Evolutionary conservation across 1,140 invertebrate species (phyloP).

Genomic region (Leptinotarsa texana): DNA sequence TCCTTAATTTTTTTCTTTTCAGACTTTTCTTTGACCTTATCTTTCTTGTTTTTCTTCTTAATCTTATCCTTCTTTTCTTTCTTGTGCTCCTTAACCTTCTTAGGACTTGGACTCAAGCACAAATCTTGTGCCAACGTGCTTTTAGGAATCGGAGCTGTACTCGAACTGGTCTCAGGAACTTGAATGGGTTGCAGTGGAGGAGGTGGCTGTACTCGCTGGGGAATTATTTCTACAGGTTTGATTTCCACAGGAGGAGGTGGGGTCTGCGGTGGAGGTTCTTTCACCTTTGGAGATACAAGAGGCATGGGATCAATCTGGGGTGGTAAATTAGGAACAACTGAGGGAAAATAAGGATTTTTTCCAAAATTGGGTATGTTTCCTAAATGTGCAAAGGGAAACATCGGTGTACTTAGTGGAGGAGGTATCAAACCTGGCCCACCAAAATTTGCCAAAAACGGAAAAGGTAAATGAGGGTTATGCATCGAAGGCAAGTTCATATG

Average conservation of each 20-base stretch:
- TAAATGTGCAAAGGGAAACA: slow-evolving; percentile 58
- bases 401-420: slow-evolving; percentile 60
- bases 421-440: slow-evolving; percentile 65
- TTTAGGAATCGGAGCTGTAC: slow-evolving; percentile 20
- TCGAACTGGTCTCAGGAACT: slow-evolving; percentile 22
- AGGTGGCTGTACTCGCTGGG: slow-evolving; percentile 38
- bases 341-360: slow-evolving; percentile 60
- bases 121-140: slow-evolving; percentile 36
- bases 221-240: slow-evolving; percentile 34
- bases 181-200: slow-evolving; percentile 33
- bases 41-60: slow-evolving; percentile 63
- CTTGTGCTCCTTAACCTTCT: slow-evolving; percentile 65
- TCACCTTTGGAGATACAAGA: slow-evolving; percentile 41
- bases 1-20: slow-evolving; percentile 62
- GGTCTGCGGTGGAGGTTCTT: slow-evolving; percentile 19
- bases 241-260: slow-evolving; percentile 37
- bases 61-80: slow-evolving; percentile 72
- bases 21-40: slow-evolving; percentile 63
- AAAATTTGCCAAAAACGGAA: slow-evolving; percentile 59
- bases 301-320: slow-evolving; percentile 54
- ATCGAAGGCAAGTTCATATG: slow-evolving; percentile 50
- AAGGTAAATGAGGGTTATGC: slow-evolving; percentile 57
- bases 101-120: slow-evolving; percentile 22
- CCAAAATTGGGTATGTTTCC: slow-evolving; percentile 57
- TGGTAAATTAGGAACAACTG: slow-evolving; percentile 46